Conservation (phyloP, 30 jellyfish, hydroid and myxozoan species). For the Aurelia sp. region DNA sequence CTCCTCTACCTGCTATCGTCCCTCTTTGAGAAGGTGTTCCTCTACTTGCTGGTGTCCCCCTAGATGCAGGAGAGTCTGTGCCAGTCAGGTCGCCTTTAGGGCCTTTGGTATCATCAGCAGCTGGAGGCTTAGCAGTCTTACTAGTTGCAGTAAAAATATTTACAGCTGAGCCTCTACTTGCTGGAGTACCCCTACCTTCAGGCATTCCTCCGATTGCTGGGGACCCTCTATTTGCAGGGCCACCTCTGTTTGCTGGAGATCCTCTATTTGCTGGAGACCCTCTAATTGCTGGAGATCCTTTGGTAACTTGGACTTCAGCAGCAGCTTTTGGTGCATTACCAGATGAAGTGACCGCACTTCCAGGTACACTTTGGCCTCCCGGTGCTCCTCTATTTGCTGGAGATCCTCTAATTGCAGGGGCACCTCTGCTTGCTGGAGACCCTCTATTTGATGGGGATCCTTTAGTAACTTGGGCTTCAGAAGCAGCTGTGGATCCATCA, state of each 20-base stretch:
- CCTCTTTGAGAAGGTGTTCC: constrained; percentile 41
- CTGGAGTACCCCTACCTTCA: constrained; percentile 10
- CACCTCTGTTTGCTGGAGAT: constrained; percentile 16
- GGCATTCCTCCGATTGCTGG: constrained; percentile 11
- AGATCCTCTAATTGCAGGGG: constrained; percentile 1
- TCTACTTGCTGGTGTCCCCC: constrained; percentile 15
- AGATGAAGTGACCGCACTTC: not conserved
- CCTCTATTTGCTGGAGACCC: constrained; percentile 35
- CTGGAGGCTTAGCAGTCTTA: too few relatives aligned
- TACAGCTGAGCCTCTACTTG: not conserved
- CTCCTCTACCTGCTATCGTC: constrained; percentile 10
- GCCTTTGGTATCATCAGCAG: too few relatives aligned
- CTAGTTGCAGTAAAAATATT: not conserved
- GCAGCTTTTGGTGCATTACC: not conserved
- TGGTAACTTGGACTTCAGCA: not conserved
- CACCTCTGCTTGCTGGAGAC: constrained; percentile 7
- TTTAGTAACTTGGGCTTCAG: not conserved
- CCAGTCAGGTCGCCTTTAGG: not conserved
- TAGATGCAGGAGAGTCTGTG: not conserved
- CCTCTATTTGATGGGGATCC: not conserved
- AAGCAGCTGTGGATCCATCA: too few relatives aligned
- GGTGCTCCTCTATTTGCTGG: constrained; percentile 40
- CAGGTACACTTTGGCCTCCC: constrained; percentile 20
- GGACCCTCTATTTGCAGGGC: constrained; percentile 26
- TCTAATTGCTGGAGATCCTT: constrained; percentile 34